These are phyloP conservation scores for Dolichoris vasculosae DNA, from an alignment of 1,140 invertebrate species.

Conservation along the genomic window DNA sequence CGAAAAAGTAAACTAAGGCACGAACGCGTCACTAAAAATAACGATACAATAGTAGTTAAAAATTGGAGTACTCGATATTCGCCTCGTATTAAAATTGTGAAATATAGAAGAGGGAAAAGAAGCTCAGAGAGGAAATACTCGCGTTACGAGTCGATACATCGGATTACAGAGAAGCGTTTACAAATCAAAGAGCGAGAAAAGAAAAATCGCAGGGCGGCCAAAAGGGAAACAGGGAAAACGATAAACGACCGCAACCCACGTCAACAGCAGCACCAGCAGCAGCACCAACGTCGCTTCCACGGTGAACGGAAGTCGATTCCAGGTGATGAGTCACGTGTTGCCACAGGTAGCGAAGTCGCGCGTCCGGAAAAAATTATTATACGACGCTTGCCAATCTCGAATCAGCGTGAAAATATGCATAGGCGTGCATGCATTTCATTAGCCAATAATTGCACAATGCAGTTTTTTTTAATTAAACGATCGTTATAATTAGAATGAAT, in stretches of 20 bases:
- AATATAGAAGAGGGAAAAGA: not conserved
- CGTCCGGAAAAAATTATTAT: conserved; percentile 31
- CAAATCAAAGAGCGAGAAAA: not conserved
- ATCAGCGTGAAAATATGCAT: not conserved
- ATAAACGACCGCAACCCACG: conserved; percentile 8
- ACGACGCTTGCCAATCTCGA: conserved; percentile 1
- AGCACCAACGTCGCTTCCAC: not conserved
- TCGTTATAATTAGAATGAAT: not conserved
- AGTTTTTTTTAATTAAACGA: not conserved
- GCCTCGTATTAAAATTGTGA: not conserved
- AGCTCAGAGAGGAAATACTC: conserved; percentile 4
- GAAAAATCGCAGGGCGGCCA: not conserved
- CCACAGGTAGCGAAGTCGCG: conserved; percentile 8
- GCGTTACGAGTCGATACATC: conserved; percentile 18
- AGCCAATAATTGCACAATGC: not conserved
- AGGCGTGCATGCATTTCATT: not conserved
- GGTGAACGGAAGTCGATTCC: conserved; percentile 9
- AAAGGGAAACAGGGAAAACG: not conserved
- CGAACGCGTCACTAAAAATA: not conserved
- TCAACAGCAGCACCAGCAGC: not conserved
- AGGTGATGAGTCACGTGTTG: conserved; percentile 16
- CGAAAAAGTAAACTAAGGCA: not conserved
- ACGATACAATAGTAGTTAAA: not conserved
- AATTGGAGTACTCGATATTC: not conserved
- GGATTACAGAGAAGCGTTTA: conserved; percentile 1